phyloP scores from a whole-genome alignment of 2,888 invertebrate species.

The Atrina japonica region DNA sequence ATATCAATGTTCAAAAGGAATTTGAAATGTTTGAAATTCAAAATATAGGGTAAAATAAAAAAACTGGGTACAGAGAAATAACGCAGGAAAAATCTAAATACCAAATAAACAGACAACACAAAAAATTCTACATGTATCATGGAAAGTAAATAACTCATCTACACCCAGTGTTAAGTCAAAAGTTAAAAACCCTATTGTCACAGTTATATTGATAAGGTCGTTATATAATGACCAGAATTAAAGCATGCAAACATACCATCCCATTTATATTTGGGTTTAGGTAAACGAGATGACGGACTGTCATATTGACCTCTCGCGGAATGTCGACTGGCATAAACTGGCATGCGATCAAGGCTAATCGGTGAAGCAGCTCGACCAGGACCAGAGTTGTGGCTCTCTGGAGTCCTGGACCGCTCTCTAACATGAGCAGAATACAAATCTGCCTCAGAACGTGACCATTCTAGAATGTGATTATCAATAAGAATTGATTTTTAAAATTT shows the following conservation, averaged over 20 bases:
- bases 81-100: no score
- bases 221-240: slow-evolving; percentile 34
- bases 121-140: not conserved
- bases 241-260: slow-evolving; percentile 46
- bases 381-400: slow-evolving; percentile 25
- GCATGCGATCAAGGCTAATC: slow-evolving; percentile 16
- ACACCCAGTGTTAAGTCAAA: not conserved
- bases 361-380: slow-evolving; percentile 5
- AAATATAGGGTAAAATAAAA: no score
- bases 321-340: not conserved
- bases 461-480: slow-evolving; percentile 31
- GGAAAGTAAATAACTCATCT: not conserved
- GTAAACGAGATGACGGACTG: slow-evolving; percentile 9
- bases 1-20: no score
- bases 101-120: no score
- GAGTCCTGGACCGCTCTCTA: slow-evolving; percentile 39
- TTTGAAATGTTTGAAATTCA: no score
- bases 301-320: not conserved
- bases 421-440: slow-evolving; percentile 31
- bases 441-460: slow-evolving; percentile 43
- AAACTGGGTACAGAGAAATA: no score
- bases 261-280: slow-evolving; percentile 30
- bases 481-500: no score
- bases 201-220: slow-evolving; percentile 9
- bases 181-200: no score